These are phyloP conservation scores for Dichetophora obliterata DNA, from an alignment of 2,888 invertebrate species.

Conservation along the genomic window DNA sequence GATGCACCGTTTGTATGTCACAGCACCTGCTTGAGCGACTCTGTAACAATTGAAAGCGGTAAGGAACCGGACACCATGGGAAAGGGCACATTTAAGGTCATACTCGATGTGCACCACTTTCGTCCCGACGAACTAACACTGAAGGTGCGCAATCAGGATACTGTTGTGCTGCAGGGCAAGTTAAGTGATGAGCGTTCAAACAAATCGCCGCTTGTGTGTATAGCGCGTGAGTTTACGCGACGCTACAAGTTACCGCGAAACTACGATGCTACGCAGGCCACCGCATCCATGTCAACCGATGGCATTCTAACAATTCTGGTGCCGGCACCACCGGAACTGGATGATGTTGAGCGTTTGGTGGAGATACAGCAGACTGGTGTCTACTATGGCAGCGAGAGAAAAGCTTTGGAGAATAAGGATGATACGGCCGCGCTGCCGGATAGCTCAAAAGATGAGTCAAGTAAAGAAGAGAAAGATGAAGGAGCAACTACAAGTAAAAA, in stretches of 20 bases:
- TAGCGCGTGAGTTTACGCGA: slow-evolving; percentile 63
- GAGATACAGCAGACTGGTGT: slow-evolving; percentile 62
- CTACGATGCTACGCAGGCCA: slow-evolving; percentile 63
- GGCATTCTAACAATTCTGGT: slow-evolving; percentile 65
- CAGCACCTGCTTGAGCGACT: slow-evolving; percentile 59
- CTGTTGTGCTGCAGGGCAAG: slow-evolving; percentile 62
- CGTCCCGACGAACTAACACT: slow-evolving; percentile 61
- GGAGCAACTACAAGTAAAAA: slow-evolving; percentile 18
- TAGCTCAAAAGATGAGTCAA: not conserved
- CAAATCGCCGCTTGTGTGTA: slow-evolving; percentile 59
- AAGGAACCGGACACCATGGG: slow-evolving; percentile 56
- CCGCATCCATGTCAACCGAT: slow-evolving; percentile 63
- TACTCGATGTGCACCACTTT: slow-evolving; percentile 65
- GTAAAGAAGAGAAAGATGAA: not conserved
- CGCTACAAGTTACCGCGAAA: slow-evolving; percentile 65
- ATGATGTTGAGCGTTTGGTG: slow-evolving; percentile 63
- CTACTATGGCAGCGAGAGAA: slow-evolving; percentile 60
- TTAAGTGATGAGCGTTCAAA: slow-evolving; percentile 59
- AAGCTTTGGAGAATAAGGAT: slow-evolving; percentile 43
- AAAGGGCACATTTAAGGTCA: slow-evolving; percentile 63
- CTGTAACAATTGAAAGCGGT: slow-evolving; percentile 59
- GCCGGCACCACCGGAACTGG: slow-evolving; percentile 63
- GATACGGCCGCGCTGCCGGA: not conserved
- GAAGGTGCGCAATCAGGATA: slow-evolving; percentile 63
- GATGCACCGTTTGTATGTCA: slow-evolving; percentile 55